These are phyloP conservation scores for Danaus plexippus DNA, from an alignment of 1,140 invertebrate species.

Conservation along the genomic window DNA sequence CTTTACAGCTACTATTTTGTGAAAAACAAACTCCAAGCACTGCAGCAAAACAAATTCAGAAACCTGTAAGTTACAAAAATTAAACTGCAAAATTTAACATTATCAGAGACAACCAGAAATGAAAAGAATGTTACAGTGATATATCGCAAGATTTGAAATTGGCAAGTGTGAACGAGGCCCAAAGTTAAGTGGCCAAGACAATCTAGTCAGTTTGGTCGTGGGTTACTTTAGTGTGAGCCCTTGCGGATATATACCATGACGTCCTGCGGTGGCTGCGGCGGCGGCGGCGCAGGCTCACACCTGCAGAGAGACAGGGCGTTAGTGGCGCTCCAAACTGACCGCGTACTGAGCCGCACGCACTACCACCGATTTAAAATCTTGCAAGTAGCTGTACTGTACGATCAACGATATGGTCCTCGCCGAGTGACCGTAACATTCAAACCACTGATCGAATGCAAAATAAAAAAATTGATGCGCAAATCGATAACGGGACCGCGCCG, in stretches of 20 bases:
- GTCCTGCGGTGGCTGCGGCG: slow-evolving; percentile 68
- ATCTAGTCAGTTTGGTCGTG: slow-evolving; percentile 70
- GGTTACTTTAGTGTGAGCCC: slow-evolving; percentile 74
- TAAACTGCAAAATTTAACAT: slow-evolving; percentile 65
- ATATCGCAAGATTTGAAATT: slow-evolving; percentile 71
- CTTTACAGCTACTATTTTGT: slow-evolving; percentile 71
- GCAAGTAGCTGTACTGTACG: slow-evolving; percentile 41
- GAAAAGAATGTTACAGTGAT: slow-evolving; percentile 65
- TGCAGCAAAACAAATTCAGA: slow-evolving; percentile 73
- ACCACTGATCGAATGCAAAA: slow-evolving; percentile 31
- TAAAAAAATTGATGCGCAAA: slow-evolving; percentile 43
- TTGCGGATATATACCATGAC: slow-evolving; percentile 77
- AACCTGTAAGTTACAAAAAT: slow-evolving; percentile 71
- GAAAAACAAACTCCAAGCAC: slow-evolving; percentile 73
- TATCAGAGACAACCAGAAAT: slow-evolving; percentile 58
- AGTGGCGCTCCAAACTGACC: slow-evolving; percentile 70
- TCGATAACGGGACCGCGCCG: slow-evolving; percentile 61
- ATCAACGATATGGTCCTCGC: slow-evolving; percentile 31
- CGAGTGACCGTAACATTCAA: slow-evolving; percentile 48
- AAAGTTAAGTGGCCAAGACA: slow-evolving; percentile 72
- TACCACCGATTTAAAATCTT: slow-evolving; percentile 68
- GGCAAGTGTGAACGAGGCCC: slow-evolving; percentile 69
- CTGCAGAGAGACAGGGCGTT: slow-evolving; percentile 73
- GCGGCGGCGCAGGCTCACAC: slow-evolving; percentile 72
- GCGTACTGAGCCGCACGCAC: slow-evolving; percentile 35